Evolutionary conservation across 1,140 invertebrate genomes (phyloP).

Genomic region (Papilio helenus): DNA sequence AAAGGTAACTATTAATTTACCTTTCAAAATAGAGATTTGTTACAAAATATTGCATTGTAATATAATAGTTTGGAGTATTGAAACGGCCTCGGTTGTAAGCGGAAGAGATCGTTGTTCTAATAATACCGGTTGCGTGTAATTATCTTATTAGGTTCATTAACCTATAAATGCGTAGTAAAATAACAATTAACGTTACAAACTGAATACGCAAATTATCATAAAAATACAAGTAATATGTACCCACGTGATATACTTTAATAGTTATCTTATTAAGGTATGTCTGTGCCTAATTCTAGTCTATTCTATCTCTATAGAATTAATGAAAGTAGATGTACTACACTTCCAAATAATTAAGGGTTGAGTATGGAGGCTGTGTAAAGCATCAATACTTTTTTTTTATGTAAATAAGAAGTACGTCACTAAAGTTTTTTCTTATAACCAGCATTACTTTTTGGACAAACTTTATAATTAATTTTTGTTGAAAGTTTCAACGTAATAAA

Average conservation of each 20-base stretch:
- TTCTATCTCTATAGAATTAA: no score
- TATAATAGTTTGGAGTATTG: conserved; percentile 9
- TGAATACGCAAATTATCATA: conserved; percentile 1
- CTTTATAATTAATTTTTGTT: neutral
- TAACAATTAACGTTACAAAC: neutral
- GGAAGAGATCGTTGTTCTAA: conserved; percentile 24
- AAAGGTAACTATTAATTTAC: no score
- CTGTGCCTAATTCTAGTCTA: no score
- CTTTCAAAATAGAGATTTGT: neutral
- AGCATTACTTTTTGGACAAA: no score
- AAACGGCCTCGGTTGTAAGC: conserved; percentile 19
- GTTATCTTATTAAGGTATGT: no score
- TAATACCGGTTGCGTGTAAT: conserved; percentile 21
- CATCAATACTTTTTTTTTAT: no score
- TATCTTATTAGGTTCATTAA: conserved; percentile 23
- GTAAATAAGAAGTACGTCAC: no score
- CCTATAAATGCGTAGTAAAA: conserved; percentile 25
- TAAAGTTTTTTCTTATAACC: no score
- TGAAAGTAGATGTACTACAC: no score
- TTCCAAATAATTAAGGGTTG: no score
- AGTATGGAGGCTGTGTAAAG: neutral
- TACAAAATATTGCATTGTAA: conserved; percentile 5
- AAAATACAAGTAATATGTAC: neutral
- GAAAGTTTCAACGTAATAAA: neutral
- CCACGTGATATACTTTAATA: no score